phyloP scores from a whole-genome alignment of 2,113 vertebrate genomes.

The Numenius arquata region DNA sequence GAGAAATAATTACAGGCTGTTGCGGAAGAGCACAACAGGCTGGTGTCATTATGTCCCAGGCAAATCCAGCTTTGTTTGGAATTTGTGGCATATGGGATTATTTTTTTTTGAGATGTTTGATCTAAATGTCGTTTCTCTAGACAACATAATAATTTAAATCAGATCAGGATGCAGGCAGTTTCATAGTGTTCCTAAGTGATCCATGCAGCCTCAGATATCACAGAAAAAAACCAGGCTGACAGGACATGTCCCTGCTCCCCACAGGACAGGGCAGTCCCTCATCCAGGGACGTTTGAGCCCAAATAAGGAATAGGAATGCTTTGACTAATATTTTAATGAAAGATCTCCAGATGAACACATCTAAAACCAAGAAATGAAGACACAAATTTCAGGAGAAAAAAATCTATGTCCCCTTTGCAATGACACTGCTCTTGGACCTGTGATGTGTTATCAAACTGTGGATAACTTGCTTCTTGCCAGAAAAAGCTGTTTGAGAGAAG shows the following conservation, averaged over 20 bases:
- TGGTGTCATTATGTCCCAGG: conserved; percentile 24
- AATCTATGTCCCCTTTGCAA: neutral
- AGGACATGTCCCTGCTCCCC: neutral
- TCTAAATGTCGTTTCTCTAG: neutral
- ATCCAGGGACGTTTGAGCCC: neutral
- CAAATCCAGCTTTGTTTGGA: conserved; percentile 37
- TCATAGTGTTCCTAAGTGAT: neutral
- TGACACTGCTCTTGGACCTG: neutral
- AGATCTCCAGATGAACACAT: neutral
- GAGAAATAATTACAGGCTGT: conserved; percentile 40
- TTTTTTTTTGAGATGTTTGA: neutral
- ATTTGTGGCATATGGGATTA: neutral
- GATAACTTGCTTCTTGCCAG: neutral
- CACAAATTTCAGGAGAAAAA: neutral
- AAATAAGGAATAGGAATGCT: neutral
- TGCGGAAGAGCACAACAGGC: conserved; percentile 34
- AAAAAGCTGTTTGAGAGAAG: neutral
- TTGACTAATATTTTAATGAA: neutral
- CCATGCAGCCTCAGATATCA: neutral
- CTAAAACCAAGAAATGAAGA: neutral
- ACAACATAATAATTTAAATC: conserved; percentile 17
- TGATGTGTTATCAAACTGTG: neutral
- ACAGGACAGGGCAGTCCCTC: fast-evolving
- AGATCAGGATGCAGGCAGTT: neutral
- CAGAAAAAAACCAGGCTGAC: neutral